These are phyloP conservation scores for Pseudachorutes palmiensis DNA, from an alignment of 1,140 invertebrate genomes.

Conservation along the genomic window DNA sequence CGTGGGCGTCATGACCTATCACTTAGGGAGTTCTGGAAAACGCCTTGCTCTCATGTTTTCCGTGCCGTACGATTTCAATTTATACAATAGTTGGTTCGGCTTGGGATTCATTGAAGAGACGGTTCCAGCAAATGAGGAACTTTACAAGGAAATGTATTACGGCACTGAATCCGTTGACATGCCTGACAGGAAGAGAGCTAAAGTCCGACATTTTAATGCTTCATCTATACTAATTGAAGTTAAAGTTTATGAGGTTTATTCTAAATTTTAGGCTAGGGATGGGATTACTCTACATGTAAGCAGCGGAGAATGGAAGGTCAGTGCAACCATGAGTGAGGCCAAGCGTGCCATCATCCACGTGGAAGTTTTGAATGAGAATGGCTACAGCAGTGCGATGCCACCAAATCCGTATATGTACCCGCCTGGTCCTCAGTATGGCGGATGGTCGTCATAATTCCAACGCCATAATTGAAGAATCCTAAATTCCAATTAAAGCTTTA, in stretches of 20 bases:
- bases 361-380: background rate
- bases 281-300: constrained; percentile 14
- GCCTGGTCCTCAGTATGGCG: no score
- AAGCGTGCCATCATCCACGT: constrained; percentile 23
- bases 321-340: constrained; percentile 29
- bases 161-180: constrained; percentile 11
- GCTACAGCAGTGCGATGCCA: background rate
- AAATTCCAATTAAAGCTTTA: no score
- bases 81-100: constrained; percentile 27
- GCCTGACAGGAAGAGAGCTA: constrained; percentile 15
- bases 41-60: constrained; percentile 34
- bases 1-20: constrained; percentile 29
- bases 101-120: constrained; percentile 19
- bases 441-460: no score
- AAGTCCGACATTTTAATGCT: constrained; percentile 6
- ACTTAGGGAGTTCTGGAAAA: constrained; percentile 16
- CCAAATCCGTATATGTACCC: no score
- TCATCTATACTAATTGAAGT: background rate
- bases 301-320: constrained; percentile 6
- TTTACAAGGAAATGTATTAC: constrained; percentile 30
- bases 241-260: background rate
- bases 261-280: constrained; percentile 16
- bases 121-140: background rate
- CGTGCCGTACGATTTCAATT: constrained; percentile 31
- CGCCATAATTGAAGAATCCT: no score